phyloP scores from a whole-genome alignment of 1,140 invertebrate genomes.

The Solenopsis fugax region DNA sequence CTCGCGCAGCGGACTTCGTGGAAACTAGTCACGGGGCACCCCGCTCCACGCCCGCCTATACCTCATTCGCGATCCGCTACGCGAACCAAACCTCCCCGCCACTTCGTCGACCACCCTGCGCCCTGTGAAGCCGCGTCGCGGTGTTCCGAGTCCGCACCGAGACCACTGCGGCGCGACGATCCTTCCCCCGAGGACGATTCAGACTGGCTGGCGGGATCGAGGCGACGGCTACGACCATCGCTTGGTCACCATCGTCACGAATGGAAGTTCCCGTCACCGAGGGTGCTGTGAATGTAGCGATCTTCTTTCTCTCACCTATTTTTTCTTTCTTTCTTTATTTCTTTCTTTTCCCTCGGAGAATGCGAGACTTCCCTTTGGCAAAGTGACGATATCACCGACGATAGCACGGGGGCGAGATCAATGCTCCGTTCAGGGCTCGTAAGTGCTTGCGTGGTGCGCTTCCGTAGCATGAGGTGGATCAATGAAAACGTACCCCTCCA shows the following conservation, averaged over 20 bases:
- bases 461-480: constrained; percentile 80
- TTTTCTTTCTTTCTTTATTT: background rate
- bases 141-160: constrained; percentile 68
- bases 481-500: constrained; percentile 85
- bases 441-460: constrained; percentile 68
- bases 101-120: constrained; percentile 18
- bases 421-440: constrained; percentile 78
- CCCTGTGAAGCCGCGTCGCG: constrained; percentile 59
- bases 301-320: too few species aligned
- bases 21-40: constrained; percentile 81
- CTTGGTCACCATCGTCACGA: background rate
- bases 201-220: background rate
- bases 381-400: background rate
- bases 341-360: background rate
- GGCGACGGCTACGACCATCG: background rate
- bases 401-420: constrained; percentile 32
- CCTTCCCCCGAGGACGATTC: background rate
- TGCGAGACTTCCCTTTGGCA: background rate
- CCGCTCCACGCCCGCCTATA: constrained; percentile 66
- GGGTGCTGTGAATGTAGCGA: background rate
- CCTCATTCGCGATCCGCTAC: constrained; percentile 69
- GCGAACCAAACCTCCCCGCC: constrained; percentile 45
- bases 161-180: constrained; percentile 38
- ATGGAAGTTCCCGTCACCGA: background rate
- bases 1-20: constrained; percentile 81